Evolutionary conservation across 2,113 vertebrate genomes (phyloP), one percentile per base, ranked within the genome.

Genomic region (Corythaixoides concolor): DNA sequence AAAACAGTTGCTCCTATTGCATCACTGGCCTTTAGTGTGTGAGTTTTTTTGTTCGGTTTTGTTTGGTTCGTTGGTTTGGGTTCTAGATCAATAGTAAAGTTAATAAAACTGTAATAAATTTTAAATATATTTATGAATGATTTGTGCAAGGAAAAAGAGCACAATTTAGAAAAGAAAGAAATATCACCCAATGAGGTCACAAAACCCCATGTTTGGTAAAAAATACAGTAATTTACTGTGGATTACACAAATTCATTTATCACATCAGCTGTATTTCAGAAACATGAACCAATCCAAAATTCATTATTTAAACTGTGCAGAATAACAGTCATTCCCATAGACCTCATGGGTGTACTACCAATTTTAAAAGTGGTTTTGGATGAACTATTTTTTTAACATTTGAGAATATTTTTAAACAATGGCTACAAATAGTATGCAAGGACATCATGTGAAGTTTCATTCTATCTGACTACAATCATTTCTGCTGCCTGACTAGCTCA

Each of bases 1-100:
- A 97, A 98, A 97, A 94, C 85, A 95, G 85, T 98, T 93, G 84
- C 53, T 98, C 39, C 53, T 93, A 63, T 85, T 96, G 74, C 43
- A 93, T 95, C 85, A 78, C 27, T 90, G 79, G 13, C 20, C 85
- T 94, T 92, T 97, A 59, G 23, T 77, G 21, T 15, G 52, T 56
- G 6, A 0, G 0, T 47, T 76, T 47, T 50, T 79, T 47, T 70
- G 35, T 30, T 95, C 7, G 5, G 3, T 81, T 47, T 81, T 63
- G 8, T 52, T 85, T 79, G 66, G 19, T 92, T 66, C 58, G 75
- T 74, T 64, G 33, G 4, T 89, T 81, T 63, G 26, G 45, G 28
- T 56, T 94, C 87, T 41, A 91, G 80, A 97, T 98, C 93, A 96
- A 96, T 96, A 93, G 11, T 32, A 81, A 93, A 84, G 47, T 74